A percentile compares a stretch with the other conserved stretches of the same genome.
Conservation (phyloP, 2,797 vertebrate species). For the Myripristis jacobus region DNA sequence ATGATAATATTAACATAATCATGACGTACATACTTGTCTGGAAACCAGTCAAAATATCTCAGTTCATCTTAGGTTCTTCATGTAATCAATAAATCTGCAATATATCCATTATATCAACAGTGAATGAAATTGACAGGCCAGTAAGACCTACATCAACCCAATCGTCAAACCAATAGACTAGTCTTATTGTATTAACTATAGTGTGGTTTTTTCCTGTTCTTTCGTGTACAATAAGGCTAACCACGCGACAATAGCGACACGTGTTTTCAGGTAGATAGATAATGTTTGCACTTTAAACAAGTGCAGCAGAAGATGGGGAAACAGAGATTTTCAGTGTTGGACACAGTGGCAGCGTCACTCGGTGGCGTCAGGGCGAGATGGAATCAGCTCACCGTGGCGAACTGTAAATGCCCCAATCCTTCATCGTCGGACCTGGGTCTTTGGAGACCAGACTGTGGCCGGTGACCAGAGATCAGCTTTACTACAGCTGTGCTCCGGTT, state of each 20-base stretch:
- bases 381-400: slow-evolving; percentile 85
- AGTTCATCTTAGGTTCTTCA: too few relatives aligned
- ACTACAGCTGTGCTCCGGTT: slow-evolving; percentile 41
- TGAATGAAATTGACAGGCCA: too few relatives aligned
- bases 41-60: too few relatives aligned
- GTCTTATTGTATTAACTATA: neutral
- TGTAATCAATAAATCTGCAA: too few relatives aligned
- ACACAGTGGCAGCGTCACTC: slow-evolving; percentile 72
- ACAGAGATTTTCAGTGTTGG: slow-evolving; percentile 30
- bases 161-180: too few relatives aligned
- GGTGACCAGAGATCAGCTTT: slow-evolving; percentile 23
- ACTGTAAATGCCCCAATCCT: slow-evolving; percentile 87
- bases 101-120: too few relatives aligned
- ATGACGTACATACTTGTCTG: too few relatives aligned
- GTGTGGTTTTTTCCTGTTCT: neutral
- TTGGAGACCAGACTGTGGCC: slow-evolving; percentile 26
- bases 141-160: too few relatives aligned
- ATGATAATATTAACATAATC: too few relatives aligned
- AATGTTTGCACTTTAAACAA: slow-evolving; percentile 49
- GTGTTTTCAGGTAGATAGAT: slow-evolving; percentile 72
- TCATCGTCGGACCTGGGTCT: slow-evolving; percentile 77
- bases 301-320: slow-evolving; percentile 3
- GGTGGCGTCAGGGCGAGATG: slow-evolving; percentile 77
- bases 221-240: slow-evolving; percentile 63
- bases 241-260: slow-evolving; percentile 54